These are phyloP conservation scores for Synanthedon myopaeformis DNA, from an alignment of 2,888 invertebrate species.

Conservation along the genomic window DNA sequence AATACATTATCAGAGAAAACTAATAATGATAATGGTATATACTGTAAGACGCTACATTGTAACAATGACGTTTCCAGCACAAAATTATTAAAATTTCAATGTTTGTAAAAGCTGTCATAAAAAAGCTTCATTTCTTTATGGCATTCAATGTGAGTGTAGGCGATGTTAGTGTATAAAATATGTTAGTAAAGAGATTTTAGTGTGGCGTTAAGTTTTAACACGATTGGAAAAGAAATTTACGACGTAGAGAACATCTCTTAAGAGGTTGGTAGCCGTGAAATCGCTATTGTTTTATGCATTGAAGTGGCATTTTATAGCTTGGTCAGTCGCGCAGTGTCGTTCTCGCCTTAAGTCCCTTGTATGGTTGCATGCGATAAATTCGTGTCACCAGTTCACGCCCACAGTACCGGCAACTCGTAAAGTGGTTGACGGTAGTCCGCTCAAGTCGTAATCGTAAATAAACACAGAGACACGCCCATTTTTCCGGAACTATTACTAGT, in stretches of 20 bases:
- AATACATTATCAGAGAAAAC: too few species aligned
- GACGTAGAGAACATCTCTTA: conserved; percentile 20
- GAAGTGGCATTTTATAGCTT: conserved; percentile 49
- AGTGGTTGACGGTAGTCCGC: conserved; percentile 38
- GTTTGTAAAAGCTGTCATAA: too few species aligned
- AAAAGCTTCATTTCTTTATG: too few species aligned
- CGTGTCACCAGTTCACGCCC: conserved; percentile 37
- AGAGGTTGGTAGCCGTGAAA: conserved; percentile 11
- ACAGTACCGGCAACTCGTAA: conserved; percentile 45
- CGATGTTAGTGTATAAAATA: conserved; percentile 5
- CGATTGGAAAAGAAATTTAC: conserved; percentile 16
- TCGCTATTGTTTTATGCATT: conserved; percentile 41
- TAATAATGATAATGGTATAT: too few species aligned
- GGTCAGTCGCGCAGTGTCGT: conserved; percentile 21
- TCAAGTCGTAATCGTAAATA: conserved; percentile 45
- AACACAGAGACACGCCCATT: conserved; percentile 15
- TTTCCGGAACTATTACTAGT: background rate
- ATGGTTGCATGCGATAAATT: conserved; percentile 44
- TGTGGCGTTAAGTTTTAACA: conserved; percentile 1
- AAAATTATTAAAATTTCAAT: too few species aligned
- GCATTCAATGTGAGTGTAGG: background rate
- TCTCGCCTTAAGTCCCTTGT: conserved; percentile 25
- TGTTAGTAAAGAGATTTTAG: conserved; percentile 1
- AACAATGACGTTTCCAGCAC: too few species aligned
- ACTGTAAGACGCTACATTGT: too few species aligned